phyloP scores from a whole-genome alignment of 2,888 invertebrate genomes.

The Nycteola revayana region DNA sequence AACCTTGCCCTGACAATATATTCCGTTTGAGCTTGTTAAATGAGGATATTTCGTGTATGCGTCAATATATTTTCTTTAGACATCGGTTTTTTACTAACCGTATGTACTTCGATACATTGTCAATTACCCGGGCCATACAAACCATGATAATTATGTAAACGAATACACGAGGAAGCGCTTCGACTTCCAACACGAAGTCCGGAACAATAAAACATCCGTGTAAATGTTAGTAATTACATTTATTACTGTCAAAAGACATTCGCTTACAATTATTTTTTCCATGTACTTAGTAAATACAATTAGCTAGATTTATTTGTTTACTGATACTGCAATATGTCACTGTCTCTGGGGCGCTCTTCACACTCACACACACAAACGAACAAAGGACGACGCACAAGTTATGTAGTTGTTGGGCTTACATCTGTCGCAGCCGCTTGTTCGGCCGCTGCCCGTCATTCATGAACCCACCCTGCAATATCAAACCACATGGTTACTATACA shows the following conservation, averaged over 20 bases:
- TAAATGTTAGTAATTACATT: constrained; percentile 73
- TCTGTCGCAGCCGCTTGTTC: constrained; percentile 74
- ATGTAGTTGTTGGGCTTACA: constrained; percentile 60
- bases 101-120: no score
- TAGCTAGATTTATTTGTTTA: constrained; percentile 68
- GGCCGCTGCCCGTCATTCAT: constrained; percentile 79
- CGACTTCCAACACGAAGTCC: constrained; percentile 9
- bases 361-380: constrained; percentile 69
- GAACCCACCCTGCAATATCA: constrained; percentile 70
- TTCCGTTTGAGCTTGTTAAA: no score
- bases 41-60: no score
- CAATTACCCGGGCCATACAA: no score
- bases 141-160: no score
- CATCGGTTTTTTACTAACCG: no score
- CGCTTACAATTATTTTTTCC: constrained; percentile 70
- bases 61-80: no score
- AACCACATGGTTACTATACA: no score
- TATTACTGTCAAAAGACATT: constrained; percentile 79
- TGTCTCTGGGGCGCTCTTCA: constrained; percentile 59
- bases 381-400: constrained; percentile 62
- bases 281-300: constrained; percentile 82
- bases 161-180: no score
- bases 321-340: constrained; percentile 52
- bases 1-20: no score
- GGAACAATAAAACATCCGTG: constrained; percentile 34